Percentiles rank a stretch among this genome's conserved stretches.
phyloP scores from a whole-genome alignment of 2,888 invertebrate genomes.

The Volucella inanis region DNA sequence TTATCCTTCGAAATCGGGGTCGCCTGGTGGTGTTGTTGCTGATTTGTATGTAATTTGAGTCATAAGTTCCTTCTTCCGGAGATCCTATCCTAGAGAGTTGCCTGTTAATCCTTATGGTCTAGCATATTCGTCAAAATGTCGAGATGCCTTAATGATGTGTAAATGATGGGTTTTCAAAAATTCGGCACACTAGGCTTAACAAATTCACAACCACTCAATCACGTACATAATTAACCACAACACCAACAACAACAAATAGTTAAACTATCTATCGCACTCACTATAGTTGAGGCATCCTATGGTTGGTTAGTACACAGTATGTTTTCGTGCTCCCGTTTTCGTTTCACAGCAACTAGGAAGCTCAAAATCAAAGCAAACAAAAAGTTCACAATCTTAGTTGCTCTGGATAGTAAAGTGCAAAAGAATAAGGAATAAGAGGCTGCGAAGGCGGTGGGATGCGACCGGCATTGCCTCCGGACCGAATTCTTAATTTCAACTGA shows the following conservation, averaged over 20 bases:
- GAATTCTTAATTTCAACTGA: slow-evolving; percentile 68
- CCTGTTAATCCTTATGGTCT: slow-evolving; percentile 54
- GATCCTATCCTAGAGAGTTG: slow-evolving; percentile 16
- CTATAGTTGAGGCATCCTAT: slow-evolving; percentile 20
- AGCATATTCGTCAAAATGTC: not conserved
- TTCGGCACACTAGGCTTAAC: slow-evolving; percentile 6
- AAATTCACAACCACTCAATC: slow-evolving; percentile 46
- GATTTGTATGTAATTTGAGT: slow-evolving; percentile 43
- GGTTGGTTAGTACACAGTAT: not conserved
- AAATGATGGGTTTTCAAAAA: slow-evolving; percentile 13
- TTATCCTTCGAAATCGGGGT: slow-evolving; percentile 40
- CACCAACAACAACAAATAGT: slow-evolving; percentile 5
- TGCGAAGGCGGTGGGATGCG: slow-evolving; percentile 63
- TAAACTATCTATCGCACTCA: slow-evolving; percentile 49
- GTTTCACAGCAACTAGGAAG: slow-evolving; percentile 53
- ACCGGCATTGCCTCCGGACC: slow-evolving; percentile 68
- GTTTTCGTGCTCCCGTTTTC: not conserved
- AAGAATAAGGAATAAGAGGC: slow-evolving; percentile 1
- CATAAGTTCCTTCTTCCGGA: slow-evolving; percentile 16
- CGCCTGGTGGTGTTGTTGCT: not conserved
- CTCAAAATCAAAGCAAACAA: slow-evolving; percentile 32
- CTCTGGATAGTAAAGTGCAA: slow-evolving; percentile 3
- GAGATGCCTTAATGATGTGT: not conserved
- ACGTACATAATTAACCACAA: slow-evolving; percentile 34
- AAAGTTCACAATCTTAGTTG: slow-evolving; percentile 7